A percentile compares a stretch with the other conserved stretches of the same genome.
phyloP scores from a whole-genome alignment of 2,797 vertebrate species.

The Alfaro cultratus region DNA sequence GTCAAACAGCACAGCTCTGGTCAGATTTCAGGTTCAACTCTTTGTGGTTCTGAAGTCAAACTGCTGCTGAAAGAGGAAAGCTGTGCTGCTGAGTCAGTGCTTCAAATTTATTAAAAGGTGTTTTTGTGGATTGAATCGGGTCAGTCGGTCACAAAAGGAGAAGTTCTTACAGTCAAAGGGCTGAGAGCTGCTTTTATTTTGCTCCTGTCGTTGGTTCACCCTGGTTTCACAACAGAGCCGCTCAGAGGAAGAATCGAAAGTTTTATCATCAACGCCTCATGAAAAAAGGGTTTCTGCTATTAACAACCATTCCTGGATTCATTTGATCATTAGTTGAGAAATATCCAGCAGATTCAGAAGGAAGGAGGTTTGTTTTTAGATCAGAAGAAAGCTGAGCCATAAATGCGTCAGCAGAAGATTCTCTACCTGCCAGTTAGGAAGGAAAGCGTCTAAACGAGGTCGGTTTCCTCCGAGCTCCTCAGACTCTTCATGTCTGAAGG shows the following conservation, averaged over 20 bases:
- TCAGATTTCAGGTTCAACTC: neutral
- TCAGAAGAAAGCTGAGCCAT: neutral
- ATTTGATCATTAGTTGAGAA: neutral
- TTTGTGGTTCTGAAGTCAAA: neutral
- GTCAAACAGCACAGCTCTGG: too few relatives aligned
- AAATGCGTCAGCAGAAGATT: neutral
- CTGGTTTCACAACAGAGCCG: neutral
- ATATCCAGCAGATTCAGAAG: neutral
- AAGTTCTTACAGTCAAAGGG: conserved; percentile 5
- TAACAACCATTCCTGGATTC: neutral
- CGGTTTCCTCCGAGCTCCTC: neutral
- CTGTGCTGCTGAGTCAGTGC: neutral
- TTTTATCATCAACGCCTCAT: neutral
- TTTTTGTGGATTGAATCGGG: neutral
- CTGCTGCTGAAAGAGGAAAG: neutral
- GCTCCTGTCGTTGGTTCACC: neutral
- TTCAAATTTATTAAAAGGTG: neutral
- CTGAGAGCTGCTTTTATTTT: neutral
- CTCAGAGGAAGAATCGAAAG: neutral
- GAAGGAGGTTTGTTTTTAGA: neutral
- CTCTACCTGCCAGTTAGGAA: neutral
- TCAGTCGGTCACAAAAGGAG: neutral
- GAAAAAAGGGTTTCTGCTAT: neutral
- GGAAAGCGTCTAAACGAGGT: neutral
- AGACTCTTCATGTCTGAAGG: neutral